phyloP scores from a whole-genome alignment of 2,113 vertebrate genomes.

The Emydura subglobosa region DNA sequence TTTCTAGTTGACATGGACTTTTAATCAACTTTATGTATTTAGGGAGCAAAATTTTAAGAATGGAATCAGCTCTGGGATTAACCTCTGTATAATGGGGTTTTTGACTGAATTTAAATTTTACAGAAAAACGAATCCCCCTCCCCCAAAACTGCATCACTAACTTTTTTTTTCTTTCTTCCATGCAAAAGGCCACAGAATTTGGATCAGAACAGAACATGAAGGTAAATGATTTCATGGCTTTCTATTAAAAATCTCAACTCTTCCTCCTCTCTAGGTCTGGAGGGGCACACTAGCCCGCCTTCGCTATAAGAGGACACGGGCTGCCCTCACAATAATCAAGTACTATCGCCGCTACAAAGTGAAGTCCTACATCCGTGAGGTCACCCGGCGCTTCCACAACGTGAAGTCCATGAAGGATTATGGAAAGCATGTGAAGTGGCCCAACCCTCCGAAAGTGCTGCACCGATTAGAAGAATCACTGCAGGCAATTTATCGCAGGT shows the following conservation, averaged over 20 bases:
- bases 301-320: constrained; percentile 89
- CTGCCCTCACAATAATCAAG: constrained; percentile 85
- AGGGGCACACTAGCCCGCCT: constrained; percentile 92
- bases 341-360: constrained; percentile 94
- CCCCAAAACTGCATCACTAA: rapidly evolving
- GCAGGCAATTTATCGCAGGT: constrained; percentile 91
- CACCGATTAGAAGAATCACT: constrained; percentile 89
- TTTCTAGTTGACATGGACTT: neutral
- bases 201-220: neutral
- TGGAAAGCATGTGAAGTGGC: constrained; percentile 91
- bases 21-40: neutral
- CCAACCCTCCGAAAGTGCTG: constrained; percentile 91
- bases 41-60: neutral
- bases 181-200: neutral
- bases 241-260: neutral
- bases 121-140: neutral
- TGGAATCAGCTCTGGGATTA: neutral
- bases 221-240: neutral
- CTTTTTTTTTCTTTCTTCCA: neutral
- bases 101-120: rapidly evolving
- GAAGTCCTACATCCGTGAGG: constrained; percentile 89
- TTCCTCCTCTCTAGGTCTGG: constrained; percentile 86
- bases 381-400: constrained; percentile 86
- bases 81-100: rapidly evolving
- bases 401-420: constrained; percentile 87